phyloP scores from a whole-genome alignment of 2,113 vertebrate genomes.

The Sylvilagus bachmani region DNA sequence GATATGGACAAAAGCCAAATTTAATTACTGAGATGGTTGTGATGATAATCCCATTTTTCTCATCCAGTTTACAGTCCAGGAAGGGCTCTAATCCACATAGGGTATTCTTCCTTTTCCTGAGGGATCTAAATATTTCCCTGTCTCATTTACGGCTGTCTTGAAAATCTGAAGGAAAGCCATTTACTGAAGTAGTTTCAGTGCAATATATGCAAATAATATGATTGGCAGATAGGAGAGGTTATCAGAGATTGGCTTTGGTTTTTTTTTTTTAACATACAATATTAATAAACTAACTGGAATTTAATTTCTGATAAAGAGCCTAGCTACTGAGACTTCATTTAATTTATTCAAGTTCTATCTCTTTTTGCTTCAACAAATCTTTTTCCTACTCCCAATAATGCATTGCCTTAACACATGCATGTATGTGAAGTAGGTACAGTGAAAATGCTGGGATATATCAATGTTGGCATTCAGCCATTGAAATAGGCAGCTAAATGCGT shows the following conservation, averaged over 20 bases:
- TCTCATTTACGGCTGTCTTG: not conserved
- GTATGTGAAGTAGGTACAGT: not conserved
- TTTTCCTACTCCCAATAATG: conserved; percentile 14
- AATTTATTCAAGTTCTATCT: conserved; percentile 38
- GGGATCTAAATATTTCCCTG: conserved; percentile 8
- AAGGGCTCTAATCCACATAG: not conserved
- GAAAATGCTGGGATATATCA: not conserved
- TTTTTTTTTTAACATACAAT: not conserved
- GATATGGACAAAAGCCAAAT: conserved; percentile 52
- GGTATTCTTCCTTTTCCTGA: not conserved
- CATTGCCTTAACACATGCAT: conserved; percentile 32
- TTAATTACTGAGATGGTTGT: conserved; percentile 63
- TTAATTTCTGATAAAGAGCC: conserved; percentile 37
- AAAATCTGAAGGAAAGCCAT: not conserved
- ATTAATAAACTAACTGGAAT: not conserved
- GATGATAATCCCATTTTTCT: not conserved
- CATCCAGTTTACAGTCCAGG: conserved; percentile 27
- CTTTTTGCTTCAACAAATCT: conserved; percentile 42
- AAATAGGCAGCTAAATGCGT: not conserved
- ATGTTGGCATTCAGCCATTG: not conserved
- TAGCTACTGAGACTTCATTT: conserved; percentile 50
- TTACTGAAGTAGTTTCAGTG: not conserved
- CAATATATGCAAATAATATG: not conserved
- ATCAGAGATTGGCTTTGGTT: not conserved
- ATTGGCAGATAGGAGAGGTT: not conserved